phyloP scores from a whole-genome alignment of 2,113 vertebrate genomes.

The Nesogale talazaci region DNA sequence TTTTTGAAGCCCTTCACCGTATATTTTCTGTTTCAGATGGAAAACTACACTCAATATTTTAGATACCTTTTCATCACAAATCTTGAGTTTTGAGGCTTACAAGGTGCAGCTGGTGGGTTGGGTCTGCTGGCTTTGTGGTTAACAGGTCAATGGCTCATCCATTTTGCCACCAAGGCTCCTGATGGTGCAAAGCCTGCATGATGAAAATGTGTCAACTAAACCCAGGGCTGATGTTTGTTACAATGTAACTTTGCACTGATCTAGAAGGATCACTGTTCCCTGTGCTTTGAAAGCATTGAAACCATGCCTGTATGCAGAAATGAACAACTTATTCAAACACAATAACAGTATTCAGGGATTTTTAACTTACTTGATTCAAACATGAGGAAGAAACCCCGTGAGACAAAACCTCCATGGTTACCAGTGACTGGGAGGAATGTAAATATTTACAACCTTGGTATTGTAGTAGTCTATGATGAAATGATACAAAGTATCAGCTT shows the following conservation, averaged over 20 bases:
- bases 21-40: background rate
- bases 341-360: background rate
- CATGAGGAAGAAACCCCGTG: background rate
- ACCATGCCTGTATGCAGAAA: background rate
- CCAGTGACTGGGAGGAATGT: background rate
- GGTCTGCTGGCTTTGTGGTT: no score
- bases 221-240: background rate
- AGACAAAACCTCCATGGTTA: background rate
- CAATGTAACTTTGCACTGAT: background rate
- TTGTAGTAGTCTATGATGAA: background rate
- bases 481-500: background rate
- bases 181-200: background rate
- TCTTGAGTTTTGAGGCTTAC: background rate
- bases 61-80: background rate
- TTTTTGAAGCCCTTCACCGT: no score
- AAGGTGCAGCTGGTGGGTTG: no score
- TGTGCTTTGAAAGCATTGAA: background rate
- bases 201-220: background rate
- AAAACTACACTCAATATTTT: background rate
- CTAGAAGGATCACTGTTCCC: background rate
- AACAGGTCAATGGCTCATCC: no score
- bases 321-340: background rate
- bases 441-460: background rate
- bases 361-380: background rate
- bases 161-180: background rate